Evolutionary conservation across 2,888 invertebrate genomes (phyloP), one percentile per base, ranked within the genome.

Genomic region (Tanaodytes sp.): DNA sequence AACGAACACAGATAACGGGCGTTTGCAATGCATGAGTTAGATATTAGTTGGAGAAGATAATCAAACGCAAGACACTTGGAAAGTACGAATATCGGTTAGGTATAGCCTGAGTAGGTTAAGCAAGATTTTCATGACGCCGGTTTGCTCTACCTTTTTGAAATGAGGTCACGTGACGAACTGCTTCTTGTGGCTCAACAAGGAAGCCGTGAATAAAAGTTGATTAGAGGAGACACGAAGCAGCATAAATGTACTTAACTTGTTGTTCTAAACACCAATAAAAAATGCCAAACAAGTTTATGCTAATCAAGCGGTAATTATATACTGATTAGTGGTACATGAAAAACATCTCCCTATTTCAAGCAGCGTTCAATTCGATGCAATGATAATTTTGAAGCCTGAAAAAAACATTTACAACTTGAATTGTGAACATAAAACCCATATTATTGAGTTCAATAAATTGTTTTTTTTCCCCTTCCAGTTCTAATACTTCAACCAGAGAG

Each of bases 41-140:
- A 45, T 57, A 51, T 67, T 57, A 27, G 62, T 39, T 39, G 49
- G 9, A 19, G 19, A 14, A 58, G 65, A 58, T 55, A 59, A 51
- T 65, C 51, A 15, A 62, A 46, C 48, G 40, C 49, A 20, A 39
- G 55, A 16, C 45, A 36, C 57, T 52, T 57, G 19, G 68, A 58
- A 70, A 65, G 64, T 43, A 39, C 64, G 40, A 65, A 61, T 62
- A 57, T 69, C 59, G 43, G 69, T 49, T 62, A 46, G 48, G 45
- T 30, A 45, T 36, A 43, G 51, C 30, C 42, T 39, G 61, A 72
- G 72, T 72, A 70, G 74, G 71, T 69, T 72, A 71, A 73, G 52
- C 48, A 51, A 71, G 74, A 71, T 73, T 72, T 66, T 68, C 52
- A 70, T 67, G 67, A 71, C 71, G 66, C 46, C 65, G 62, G 58